Conservation (phyloP, 2,797 vertebrate species). For the Hydrophis major region DNA sequence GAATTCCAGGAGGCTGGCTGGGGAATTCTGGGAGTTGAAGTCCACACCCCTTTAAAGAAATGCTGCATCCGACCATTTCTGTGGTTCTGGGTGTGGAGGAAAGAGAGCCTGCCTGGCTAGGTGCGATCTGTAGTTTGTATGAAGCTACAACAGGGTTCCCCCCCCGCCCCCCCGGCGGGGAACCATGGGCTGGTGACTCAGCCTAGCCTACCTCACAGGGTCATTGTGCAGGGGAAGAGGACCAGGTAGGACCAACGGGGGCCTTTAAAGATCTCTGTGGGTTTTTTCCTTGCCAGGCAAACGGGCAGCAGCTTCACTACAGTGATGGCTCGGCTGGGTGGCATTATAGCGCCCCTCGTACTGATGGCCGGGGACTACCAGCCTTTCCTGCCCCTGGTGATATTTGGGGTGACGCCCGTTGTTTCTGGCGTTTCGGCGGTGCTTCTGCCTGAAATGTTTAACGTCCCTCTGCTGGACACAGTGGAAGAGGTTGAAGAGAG, state of each 20-base stretch:
- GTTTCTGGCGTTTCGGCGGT: constrained; percentile 71
- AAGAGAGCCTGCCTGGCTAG: not conserved
- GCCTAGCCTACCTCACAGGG: not conserved
- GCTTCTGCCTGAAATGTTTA: constrained; percentile 82
- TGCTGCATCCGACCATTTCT: not conserved
- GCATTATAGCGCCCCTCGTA: constrained; percentile 81
- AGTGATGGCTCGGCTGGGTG: constrained; percentile 73
- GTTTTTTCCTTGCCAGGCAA: constrained; percentile 71
- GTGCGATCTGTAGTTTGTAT: not conserved
- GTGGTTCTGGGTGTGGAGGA: not conserved
- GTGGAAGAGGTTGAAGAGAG: constrained; percentile 79
- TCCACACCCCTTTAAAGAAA: not conserved
- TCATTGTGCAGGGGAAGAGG: not conserved
- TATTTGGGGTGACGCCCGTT: constrained; percentile 75
- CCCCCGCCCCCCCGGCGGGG: not conserved
- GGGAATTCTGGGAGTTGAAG: not conserved
- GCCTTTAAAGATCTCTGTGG: not conserved
- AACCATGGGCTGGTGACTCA: not conserved
- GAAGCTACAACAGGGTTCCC: not conserved
- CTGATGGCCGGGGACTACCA: constrained; percentile 60
- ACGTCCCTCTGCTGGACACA: constrained; percentile 77
- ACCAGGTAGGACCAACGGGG: too few species aligned
- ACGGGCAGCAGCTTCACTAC: constrained; percentile 83
- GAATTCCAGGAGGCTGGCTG: not conserved
- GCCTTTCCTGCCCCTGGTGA: constrained; percentile 74